These are phyloP conservation scores for Microtus pennsylvanicus DNA, from an alignment of 2,113 vertebrate genomes.

Conservation along the genomic window DNA sequence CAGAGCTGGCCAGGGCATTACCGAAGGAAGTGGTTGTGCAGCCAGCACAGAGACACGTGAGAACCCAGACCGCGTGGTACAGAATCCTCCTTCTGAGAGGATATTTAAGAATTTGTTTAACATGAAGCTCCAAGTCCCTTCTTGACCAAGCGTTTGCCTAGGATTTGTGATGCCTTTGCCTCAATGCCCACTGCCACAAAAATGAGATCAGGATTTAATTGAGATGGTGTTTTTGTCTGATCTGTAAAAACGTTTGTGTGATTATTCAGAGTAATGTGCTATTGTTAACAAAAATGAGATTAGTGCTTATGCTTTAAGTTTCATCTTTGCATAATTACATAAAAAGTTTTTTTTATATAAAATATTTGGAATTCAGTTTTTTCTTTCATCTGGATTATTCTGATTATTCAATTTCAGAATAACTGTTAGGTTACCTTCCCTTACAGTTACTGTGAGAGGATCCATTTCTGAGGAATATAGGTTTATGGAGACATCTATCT, in stretches of 20 bases:
- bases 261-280: neutral
- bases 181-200: neutral
- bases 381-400: slow-evolving; percentile 17
- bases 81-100: neutral
- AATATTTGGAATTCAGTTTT: neutral
- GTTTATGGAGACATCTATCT: neutral
- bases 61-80: accelerated
- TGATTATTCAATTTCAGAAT: neutral
- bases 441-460: neutral
- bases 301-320: slow-evolving; percentile 9
- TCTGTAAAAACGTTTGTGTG: neutral
- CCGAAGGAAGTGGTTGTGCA: neutral
- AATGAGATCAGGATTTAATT: neutral
- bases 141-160: neutral
- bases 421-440: neutral
- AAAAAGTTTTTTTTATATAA: neutral
- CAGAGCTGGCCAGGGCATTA: neutral
- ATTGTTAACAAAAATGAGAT: slow-evolving; percentile 24
- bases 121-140: neutral
- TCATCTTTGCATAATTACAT: neutral
- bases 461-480: neutral
- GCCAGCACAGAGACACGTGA: neutral
- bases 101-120: slow-evolving; percentile 4
- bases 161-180: neutral
- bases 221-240: neutral